Base-by-base conservation (phyloP, 2,888 invertebrate species). In the Drosophila flavopinicola region DNA sequence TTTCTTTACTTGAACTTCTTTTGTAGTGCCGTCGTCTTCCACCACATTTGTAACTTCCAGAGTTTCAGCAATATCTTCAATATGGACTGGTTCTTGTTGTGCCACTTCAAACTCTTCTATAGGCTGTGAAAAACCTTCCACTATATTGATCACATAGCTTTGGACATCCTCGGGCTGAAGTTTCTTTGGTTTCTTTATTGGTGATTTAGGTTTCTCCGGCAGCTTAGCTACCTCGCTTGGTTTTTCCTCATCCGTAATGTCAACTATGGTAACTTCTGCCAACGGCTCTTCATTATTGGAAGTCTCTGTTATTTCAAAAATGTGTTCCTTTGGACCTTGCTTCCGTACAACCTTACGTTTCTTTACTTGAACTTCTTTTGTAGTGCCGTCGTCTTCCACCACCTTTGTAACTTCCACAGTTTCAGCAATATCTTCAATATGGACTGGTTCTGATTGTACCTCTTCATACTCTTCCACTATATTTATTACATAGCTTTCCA, bases 281-380 rank as follows among this genome's bases (percentile, higher is more conserved):
- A n/a, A n/a, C n/a, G n/a, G n/a, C n/a, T n/a, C n/a, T n/a, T n/a
- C n/a, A n/a, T n/a, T n/a, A n/a, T n/a, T n/a, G n/a, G n/a, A n/a
- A n/a, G n/a, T n/a, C n/a, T n/a, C n/a, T n/a, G n/a, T n/a, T n/a
- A n/a, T n/a, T n/a, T 91, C 92, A 0, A 92, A 92, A 0, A 91
- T 75, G 69, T 92, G 91, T 65, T 91, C 80, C 32, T 91, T 90
- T 0, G 85, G 85, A 6, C 91, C 92, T 41, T 89, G 89, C 58
- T 88, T 90, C 52, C 91, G 91, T 47, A 90, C 92, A 1, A 92
- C 90, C 1, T 90, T 85, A 0, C 91, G 91, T 41, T 90, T 92
- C n/a, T 91, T 92, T 0, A 89, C 90, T 10, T 88, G 89, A 13
- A 88, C 88, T 66, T 89, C 88, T 23, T 89, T 90, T 0, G 89